Conservation (phyloP, 2,888 invertebrate genomes). For the Ophion obscuratus region DNA sequence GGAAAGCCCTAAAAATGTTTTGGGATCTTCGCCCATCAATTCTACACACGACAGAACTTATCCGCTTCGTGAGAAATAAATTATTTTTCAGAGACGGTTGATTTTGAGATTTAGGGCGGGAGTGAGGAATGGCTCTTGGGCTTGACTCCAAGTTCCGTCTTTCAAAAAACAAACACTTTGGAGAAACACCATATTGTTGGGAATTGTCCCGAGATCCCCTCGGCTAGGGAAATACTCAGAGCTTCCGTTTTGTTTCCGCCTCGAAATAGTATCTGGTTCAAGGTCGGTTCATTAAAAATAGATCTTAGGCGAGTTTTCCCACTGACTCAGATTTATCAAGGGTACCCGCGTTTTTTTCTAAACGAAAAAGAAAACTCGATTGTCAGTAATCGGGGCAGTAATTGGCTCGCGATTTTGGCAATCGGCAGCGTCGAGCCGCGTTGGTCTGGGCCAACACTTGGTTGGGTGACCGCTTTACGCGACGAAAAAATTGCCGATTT, state of each 20-base stretch:
- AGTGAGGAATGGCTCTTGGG: background rate
- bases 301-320: slow-evolving; percentile 14
- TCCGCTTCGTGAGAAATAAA: background rate
- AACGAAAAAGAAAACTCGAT: background rate
- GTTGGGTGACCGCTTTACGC: no score
- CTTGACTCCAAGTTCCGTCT: slow-evolving; percentile 6
- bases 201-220: background rate
- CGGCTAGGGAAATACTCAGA: background rate
- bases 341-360: no score
- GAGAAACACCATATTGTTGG: background rate
- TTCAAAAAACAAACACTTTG: slow-evolving; percentile 3
- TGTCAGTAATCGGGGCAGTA: no score
- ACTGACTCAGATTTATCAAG: background rate
- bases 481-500: no score
- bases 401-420: no score
- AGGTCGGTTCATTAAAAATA: slow-evolving; percentile 45
- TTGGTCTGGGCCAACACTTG: no score
- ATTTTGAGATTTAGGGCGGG: background rate
- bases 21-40: background rate
- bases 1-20: background rate
- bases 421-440: no score
- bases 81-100: background rate
- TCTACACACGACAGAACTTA: background rate
- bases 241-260: slow-evolving; percentile 15
- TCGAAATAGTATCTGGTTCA: slow-evolving; percentile 45